phyloP scores from a whole-genome alignment of 2,888 invertebrate species.

The Parthenolecanium corni region DNA sequence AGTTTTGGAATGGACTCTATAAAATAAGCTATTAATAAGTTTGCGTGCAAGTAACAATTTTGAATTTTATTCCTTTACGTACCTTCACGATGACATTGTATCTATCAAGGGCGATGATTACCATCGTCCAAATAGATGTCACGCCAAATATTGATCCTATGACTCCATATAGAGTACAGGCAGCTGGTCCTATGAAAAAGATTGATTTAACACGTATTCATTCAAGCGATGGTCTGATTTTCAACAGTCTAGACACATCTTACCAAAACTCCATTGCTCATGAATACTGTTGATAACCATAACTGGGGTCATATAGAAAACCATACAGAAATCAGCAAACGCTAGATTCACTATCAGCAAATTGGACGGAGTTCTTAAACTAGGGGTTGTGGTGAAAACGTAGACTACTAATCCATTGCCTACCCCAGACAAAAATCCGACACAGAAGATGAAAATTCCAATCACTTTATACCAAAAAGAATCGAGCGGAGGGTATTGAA shows the following conservation, averaged over 20 bases:
- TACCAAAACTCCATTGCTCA: slow-evolving; percentile 57
- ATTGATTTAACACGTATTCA: neutral
- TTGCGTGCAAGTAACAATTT: no score
- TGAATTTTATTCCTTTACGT: no score
- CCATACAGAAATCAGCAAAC: slow-evolving; percentile 81
- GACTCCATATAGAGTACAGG: slow-evolving; percentile 79
- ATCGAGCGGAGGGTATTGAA: slow-evolving; percentile 79
- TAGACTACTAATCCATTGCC: slow-evolving; percentile 61
- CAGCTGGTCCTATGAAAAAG: slow-evolving; percentile 52
- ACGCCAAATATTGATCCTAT: slow-evolving; percentile 81
- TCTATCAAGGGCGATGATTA: slow-evolving; percentile 80
- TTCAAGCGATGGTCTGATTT: no score
- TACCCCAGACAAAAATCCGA: slow-evolving; percentile 56
- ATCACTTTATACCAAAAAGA: slow-evolving; percentile 74
- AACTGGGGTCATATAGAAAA: slow-evolving; percentile 67
- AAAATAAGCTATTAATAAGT: no score
- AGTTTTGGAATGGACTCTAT: no score
- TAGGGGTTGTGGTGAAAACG: slow-evolving; percentile 61
- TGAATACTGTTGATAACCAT: slow-evolving; percentile 76
- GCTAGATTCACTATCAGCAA: slow-evolving; percentile 82
- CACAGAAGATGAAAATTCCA: slow-evolving; percentile 62
- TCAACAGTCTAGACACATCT: no score
- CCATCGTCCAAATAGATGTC: slow-evolving; percentile 86
- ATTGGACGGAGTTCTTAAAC: slow-evolving; percentile 78
- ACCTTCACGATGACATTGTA: slow-evolving; percentile 86